Base-by-base conservation (phyloP, 2,113 vertebrate species). In the Tragulus kanchil region DNA sequence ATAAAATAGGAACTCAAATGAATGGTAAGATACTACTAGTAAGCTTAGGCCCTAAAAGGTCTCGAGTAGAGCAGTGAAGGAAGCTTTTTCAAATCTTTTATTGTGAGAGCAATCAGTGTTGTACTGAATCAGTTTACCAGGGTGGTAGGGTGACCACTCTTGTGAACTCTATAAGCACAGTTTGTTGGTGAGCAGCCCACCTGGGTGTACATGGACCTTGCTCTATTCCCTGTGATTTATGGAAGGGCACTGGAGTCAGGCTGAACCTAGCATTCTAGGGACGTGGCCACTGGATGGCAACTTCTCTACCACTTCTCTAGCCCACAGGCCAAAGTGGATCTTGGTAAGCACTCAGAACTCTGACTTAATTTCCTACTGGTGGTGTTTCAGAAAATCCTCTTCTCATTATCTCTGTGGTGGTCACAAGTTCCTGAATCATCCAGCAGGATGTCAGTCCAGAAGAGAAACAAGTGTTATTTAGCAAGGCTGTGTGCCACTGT, bases 321-420 rank as follows among this genome's bases (percentile, higher is more conserved):
- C 64, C 36, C 65, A 67, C 2, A 71, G 58, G 8, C n/a, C 77
- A 96, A 45, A 65, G n/a, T 54, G 45, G 19, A 45, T 86, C 75
- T 95, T 69, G 62, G 23, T 45, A 45, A 89, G 52, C 71, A 67
- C 50, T 9, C 52, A 45, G 31, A 79, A 85, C 21, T 89, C 69
- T 48, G 15, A 17, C 64, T 89, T 73, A 42, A 78, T 88, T 59
- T 58, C 86, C 79, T 45, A 36, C 6, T 93, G 48, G 16, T 93
- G 48, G 16, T 65, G 25, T 88, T 92, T 89, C 84, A 61, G 75
- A 93, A 94, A 82, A 94, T 23, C 75, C 75, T 3, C 48, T 85
- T 42, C 16, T 85, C n/a, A 45, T 82, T n/a, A 45, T 52, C 21
- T 83, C 69, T 90, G 48, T 25, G 64, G 52, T 16, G 73, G 48